These are phyloP conservation scores for Catharus bicknelli DNA, from an alignment of 2,113 vertebrate species.

Conservation along the genomic window DNA sequence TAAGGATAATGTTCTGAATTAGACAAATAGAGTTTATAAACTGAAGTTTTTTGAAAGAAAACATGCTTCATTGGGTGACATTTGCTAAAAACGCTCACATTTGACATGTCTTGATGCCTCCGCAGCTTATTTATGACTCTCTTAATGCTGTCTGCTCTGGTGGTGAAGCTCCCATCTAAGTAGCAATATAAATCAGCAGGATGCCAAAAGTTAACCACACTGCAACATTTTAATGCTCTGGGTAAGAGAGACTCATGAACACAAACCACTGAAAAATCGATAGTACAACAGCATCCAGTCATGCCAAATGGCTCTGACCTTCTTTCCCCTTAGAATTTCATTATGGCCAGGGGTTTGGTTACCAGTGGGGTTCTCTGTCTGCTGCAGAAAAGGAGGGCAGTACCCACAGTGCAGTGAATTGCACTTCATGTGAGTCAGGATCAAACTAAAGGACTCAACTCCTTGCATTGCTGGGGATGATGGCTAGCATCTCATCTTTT, in stretches of 20 bases:
- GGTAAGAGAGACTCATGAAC: neutral
- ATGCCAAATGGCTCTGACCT: neutral
- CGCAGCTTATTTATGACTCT: neutral
- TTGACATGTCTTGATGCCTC: constrained; percentile 1
- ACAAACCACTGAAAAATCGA: constrained; percentile 21
- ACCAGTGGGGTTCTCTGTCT: neutral
- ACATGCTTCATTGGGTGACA: neutral
- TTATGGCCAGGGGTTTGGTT: neutral
- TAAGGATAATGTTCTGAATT: constrained; percentile 26
- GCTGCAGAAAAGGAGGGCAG: neutral
- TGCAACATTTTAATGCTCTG: neutral
- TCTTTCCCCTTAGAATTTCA: neutral
- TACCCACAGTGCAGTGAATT: neutral
- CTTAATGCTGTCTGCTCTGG: constrained; percentile 1
- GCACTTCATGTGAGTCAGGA: neutral
- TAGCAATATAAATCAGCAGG: constrained; percentile 9
- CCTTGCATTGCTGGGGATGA: neutral
- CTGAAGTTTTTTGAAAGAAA: constrained; percentile 29
- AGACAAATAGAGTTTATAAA: constrained; percentile 35
- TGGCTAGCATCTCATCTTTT: neutral
- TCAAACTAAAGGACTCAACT: neutral
- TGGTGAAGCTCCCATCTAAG: neutral
- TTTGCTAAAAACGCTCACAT: constrained; percentile 26
- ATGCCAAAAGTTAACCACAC: neutral
- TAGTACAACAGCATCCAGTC: neutral